Evolutionary conservation across 2,888 invertebrate species (phyloP), one percentile per base, ranked within the genome.

Genomic region (Melikaiella ostensackeni): DNA sequence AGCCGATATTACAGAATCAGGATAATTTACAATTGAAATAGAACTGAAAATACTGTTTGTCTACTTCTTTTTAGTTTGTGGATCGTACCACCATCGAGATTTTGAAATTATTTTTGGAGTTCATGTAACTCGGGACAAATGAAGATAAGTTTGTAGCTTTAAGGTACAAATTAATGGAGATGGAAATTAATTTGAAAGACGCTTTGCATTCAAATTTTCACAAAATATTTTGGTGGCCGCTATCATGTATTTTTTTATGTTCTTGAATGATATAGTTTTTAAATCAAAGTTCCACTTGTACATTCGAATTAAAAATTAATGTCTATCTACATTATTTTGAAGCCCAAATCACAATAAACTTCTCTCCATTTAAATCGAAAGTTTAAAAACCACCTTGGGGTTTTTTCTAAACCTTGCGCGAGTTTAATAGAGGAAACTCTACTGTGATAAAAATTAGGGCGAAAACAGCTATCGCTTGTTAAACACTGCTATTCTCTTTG

Each of bases 401-500:
- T 11, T 42, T 66, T 42, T 46, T 66, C 27, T 27, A 1, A 27
- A 30, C 9, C 24, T 46, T 8, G 19, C 50, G 50, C 30, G 24
- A 42, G 16, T 27, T 16, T 24, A 6, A 50, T 24, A 24, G 30
- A 70, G 16, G 9, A 50, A 42, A 75, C 50, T 75, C 64, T 79
- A 59, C 57, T 35, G 75, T 74, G 59, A 57, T 75, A 59, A 78
- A 81, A 42, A 77, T 77, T 75, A 70, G 64, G 30, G 61, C 75
- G 63, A 38, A 73, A 79, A 66, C 74, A 79, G 55, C 61, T 57
- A 33, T 80, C 74, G 62, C 73, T 80, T 75, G 76, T 87, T 87
- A 86, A 88, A 86, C 86, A 86, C 84, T 88, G 88, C 87, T 85
- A 87, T 81, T 80, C 35, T 62, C 61, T 27, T 13, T 70, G 59